Evolutionary conservation across 2,797 vertebrate species (phyloP).

Genomic region (Scomberomorus guttatus): DNA sequence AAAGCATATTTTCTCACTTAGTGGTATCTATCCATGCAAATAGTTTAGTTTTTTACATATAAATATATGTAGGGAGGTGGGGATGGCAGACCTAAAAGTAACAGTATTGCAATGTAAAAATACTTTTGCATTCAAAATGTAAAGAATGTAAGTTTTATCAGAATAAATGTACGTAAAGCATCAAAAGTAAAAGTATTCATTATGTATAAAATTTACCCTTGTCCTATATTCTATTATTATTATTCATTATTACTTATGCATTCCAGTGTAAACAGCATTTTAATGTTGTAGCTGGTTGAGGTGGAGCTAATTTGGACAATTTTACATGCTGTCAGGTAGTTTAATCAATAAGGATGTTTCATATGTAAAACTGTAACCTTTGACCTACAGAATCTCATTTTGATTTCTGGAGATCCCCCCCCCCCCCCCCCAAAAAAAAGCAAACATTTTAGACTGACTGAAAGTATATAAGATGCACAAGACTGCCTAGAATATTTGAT

Average conservation of each 20-base stretch:
- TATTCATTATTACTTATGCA: background rate
- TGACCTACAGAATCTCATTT: no score
- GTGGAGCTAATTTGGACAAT: background rate
- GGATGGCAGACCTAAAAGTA: background rate
- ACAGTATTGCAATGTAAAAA: background rate
- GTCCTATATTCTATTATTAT: background rate
- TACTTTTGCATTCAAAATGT: background rate
- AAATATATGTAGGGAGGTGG: background rate
- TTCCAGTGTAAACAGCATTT: background rate
- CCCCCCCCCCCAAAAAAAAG: no score
- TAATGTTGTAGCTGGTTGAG: background rate
- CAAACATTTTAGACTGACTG: no score
- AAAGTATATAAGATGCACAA: no score
- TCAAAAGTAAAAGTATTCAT: no score
- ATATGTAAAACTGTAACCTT: no score
- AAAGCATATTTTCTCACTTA: background rate
- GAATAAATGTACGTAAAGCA: background rate
- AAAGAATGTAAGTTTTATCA: background rate
- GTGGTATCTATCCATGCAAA: background rate
- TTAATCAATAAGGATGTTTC: background rate
- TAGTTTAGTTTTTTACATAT: background rate
- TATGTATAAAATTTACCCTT: background rate
- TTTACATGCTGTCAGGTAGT: background rate
- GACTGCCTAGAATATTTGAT: no score
- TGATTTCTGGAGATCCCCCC: no score